A percentile compares a stretch with the other conserved stretches of the same genome.
These are phyloP conservation scores for Kryphioiulus occultus DNA, from an alignment of 2,888 invertebrate species.

Conservation along the genomic window DNA sequence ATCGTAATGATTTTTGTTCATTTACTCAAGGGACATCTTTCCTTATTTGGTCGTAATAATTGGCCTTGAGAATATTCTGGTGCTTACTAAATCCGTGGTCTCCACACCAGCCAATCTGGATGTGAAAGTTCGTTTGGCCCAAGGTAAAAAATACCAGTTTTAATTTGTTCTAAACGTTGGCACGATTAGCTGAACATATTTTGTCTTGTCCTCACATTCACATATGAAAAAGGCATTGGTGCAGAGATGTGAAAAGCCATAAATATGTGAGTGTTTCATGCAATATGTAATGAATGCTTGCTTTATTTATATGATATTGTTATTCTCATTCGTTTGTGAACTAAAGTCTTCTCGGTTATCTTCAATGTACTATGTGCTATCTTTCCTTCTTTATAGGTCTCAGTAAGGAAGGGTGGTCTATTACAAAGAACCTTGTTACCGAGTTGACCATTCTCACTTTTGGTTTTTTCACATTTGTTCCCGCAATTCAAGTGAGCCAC, in stretches of 20 bases:
- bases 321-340: too few relatives aligned
- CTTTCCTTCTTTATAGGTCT: constrained; percentile 70
- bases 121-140: constrained; percentile 92
- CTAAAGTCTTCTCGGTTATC: too few relatives aligned
- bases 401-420: constrained; percentile 98
- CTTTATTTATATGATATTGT: background rate
- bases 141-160: constrained; percentile 62
- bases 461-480: constrained; percentile 93
- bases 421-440: constrained; percentile 91
- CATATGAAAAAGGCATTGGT: background rate
- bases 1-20: background rate
- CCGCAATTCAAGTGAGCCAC: constrained; percentile 79
- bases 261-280: background rate
- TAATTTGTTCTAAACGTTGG: background rate
- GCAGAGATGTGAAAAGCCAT: background rate
- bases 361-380: background rate
- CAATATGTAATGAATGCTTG: background rate
- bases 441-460: constrained; percentile 92
- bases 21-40: constrained; percentile 77
- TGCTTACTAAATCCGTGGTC: constrained; percentile 90
- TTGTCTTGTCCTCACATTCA: background rate
- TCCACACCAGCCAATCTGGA: constrained; percentile 88
- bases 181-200: background rate
- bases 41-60: constrained; percentile 95
- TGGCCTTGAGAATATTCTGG: constrained; percentile 90